Evolutionary conservation across 2,113 vertebrate species (phyloP).

Genomic region (Saguinus midas): DNA sequence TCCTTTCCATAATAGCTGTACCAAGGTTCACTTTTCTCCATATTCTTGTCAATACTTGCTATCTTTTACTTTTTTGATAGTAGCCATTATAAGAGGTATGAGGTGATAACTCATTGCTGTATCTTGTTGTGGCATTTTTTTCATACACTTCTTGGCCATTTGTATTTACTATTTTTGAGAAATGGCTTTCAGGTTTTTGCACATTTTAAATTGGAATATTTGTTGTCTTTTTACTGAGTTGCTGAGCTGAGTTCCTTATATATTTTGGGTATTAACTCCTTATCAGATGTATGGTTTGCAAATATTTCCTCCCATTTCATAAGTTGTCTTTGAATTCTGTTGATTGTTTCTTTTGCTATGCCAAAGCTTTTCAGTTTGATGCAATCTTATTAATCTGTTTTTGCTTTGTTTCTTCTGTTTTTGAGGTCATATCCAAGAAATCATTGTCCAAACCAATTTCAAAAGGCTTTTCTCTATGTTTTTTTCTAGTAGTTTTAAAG

Average conservation of each 20-base stretch:
- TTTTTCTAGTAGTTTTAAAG: not conserved
- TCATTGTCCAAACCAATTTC: not conserved
- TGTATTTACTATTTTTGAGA: not conserved
- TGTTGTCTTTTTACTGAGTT: not conserved
- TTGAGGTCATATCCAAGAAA: not conserved
- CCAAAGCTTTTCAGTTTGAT: not conserved
- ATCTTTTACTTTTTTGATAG: not conserved
- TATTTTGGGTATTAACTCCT: not conserved
- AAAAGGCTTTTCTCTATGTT: not conserved
- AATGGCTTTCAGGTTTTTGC: not conserved
- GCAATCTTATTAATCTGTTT: not conserved
- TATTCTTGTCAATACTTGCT: not conserved
- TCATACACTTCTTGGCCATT: not conserved
- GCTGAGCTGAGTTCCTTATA: not conserved
- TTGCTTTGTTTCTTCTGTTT: not conserved
- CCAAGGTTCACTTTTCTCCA: not conserved
- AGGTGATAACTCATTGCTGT: not conserved
- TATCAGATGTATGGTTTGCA: not conserved
- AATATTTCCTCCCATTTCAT: not conserved
- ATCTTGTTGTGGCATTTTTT: not conserved
- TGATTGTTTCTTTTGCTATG: not conserved
- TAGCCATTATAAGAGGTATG: not conserved
- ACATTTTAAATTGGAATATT: not conserved
- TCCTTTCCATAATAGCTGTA: not conserved
- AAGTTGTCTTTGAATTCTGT: not conserved